These are phyloP conservation scores for Bacillus rossius DNA, from an alignment of 1,140 invertebrate genomes.

Conservation along the genomic window DNA sequence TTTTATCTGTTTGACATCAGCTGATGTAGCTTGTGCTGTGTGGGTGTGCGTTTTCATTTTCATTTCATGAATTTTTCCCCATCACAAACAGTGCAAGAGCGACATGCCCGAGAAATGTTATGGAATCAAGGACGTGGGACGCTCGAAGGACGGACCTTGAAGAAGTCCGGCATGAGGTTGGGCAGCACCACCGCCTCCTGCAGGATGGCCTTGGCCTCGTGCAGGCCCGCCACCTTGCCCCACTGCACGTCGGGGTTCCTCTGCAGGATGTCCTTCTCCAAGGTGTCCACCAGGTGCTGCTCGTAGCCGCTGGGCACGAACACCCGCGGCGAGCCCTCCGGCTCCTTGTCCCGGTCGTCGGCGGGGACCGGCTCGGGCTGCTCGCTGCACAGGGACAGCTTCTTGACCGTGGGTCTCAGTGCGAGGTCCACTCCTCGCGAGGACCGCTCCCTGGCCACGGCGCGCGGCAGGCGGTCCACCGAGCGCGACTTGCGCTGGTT, in stretches of 20 bases:
- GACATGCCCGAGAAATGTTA: too few species aligned
- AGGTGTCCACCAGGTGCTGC: constrained; percentile 68
- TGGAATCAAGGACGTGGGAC: too few species aligned
- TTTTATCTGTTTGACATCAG: too few species aligned
- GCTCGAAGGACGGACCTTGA: constrained; percentile 48
- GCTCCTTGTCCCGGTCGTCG: constrained; percentile 36
- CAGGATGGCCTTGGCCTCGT: constrained; percentile 59
- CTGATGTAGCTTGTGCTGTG: too few species aligned
- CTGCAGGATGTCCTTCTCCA: constrained; percentile 60
- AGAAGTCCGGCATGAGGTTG: constrained; percentile 62
- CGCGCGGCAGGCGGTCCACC: constrained; percentile 25
- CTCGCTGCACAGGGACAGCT: constrained; percentile 7
- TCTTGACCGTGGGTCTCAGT: constrained; percentile 20
- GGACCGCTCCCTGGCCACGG: background rate
- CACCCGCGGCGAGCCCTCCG: constrained; percentile 50
- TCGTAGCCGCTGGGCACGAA: constrained; percentile 73
- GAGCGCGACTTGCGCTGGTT: constrained; percentile 25
- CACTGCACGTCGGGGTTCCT: constrained; percentile 55
- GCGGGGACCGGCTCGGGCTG: background rate
- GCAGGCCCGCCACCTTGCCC: constrained; percentile 58
- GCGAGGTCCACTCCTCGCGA: background rate
- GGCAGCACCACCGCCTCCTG: constrained; percentile 68
- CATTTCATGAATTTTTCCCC: too few species aligned
- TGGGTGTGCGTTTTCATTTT: too few species aligned
- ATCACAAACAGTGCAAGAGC: too few species aligned